A percentile compares a stretch with the other conserved stretches of the same genome.
These are phyloP conservation scores for Hippocampus mohnikei DNA, from an alignment of 2,113 vertebrate species.

Conservation along the genomic window DNA sequence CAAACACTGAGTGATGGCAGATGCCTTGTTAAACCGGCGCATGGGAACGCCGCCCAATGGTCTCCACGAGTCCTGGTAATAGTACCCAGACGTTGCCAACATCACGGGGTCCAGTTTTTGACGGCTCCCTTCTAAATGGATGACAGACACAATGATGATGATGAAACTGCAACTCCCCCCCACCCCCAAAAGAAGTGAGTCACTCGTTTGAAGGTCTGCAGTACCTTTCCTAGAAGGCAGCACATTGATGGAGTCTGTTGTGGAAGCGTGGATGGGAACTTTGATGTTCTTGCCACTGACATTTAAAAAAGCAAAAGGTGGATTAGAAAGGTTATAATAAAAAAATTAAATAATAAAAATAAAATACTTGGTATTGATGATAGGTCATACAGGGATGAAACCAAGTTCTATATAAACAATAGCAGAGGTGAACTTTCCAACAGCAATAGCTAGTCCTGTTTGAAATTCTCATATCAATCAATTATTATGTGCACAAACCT, in stretches of 20 bases:
- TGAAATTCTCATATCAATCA: neutral
- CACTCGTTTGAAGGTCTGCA: neutral
- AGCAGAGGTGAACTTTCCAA: neutral
- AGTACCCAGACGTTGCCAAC: constrained; percentile 81
- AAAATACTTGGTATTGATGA: too few relatives aligned
- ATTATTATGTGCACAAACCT: constrained; percentile 69
- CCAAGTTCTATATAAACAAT: neutral
- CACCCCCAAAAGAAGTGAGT: neutral
- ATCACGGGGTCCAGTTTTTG: constrained; percentile 29
- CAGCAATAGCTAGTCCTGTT: neutral
- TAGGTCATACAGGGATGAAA: neutral
- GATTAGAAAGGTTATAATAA: too few relatives aligned
- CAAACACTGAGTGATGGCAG: constrained; percentile 81
- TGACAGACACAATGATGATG: neutral
- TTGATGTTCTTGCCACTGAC: constrained; percentile 88
- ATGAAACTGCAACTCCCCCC: neutral
- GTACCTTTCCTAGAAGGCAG: constrained; percentile 77
- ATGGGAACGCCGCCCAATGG: constrained; percentile 65
- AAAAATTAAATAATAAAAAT: too few relatives aligned
- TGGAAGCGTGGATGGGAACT: constrained; percentile 78
- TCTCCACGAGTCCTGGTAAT: constrained; percentile 82
- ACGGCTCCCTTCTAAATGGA: constrained; percentile 36
- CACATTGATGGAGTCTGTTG: constrained; percentile 81
- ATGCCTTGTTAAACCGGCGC: constrained; percentile 77
- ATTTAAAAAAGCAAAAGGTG: constrained; percentile 1